These are phyloP conservation scores for Megaptera novaeangliae DNA, from an alignment of 2,113 vertebrate species.

Conservation along the genomic window DNA sequence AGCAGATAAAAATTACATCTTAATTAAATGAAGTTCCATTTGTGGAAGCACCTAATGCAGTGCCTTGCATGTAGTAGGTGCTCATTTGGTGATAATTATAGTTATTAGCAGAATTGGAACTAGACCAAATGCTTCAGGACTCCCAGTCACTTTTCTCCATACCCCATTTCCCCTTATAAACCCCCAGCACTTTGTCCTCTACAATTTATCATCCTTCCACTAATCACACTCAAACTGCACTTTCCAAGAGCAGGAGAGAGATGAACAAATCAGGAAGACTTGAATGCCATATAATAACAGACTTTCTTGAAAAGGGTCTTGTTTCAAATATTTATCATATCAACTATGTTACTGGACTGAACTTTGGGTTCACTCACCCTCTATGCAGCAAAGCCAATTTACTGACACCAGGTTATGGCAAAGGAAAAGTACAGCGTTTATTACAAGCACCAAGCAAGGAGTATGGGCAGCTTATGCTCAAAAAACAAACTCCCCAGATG, in stretches of 20 bases:
- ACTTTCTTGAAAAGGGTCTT: not conserved
- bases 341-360: not conserved
- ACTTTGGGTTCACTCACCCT: not conserved
- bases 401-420: not conserved
- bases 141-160: not conserved
- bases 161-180: not conserved
- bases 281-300: not conserved
- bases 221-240: not conserved
- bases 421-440: not conserved
- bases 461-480: not conserved
- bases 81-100: conserved; percentile 8
- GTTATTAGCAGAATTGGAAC: conserved; percentile 8
- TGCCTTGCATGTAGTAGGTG: not conserved
- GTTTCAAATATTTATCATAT: not conserved
- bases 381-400: not conserved
- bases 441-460: not conserved
- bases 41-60: not conserved
- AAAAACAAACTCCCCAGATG: not conserved
- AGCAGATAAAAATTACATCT: conserved; percentile 29
- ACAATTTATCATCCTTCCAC: not conserved
- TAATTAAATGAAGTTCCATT: conserved; percentile 25
- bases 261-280: not conserved
- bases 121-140: not conserved
- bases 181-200: not conserved
- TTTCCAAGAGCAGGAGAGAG: not conserved